Evolutionary conservation across 2,797 vertebrate species (phyloP), one percentile per base, ranked within the genome.

Genomic region (Sarcoramphus papa): DNA sequence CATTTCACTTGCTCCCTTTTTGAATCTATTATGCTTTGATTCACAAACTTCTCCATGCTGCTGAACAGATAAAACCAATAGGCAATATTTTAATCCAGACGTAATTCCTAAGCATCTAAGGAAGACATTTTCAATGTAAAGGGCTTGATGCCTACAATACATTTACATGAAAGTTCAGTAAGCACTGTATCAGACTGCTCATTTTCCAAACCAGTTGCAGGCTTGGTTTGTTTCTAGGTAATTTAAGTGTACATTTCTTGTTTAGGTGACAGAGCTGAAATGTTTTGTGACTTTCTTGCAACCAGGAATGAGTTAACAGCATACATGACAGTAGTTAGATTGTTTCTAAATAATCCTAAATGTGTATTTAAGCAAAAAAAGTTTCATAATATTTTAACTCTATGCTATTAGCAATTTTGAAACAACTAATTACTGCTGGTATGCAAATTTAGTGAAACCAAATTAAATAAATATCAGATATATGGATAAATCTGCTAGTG

Each of bases 401-500:
- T 74, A 48, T 77, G 28, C n/a, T 82, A 94, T 95, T 95, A 96
- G 64, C 81, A 96, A 95, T 96, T 97, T 92, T 75, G 87, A 93
- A 97, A 95, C 79, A 95, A 92, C 51, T 96, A 92, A 97, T 97
- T 97, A 97, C 16, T 85, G 41, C 48, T 92, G 25, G 50, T 90
- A 86, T 95, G 77, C 63, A 97, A 97, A 97, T 97, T 80, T 79
- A 76, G 64, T 95, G 85, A 94, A 97, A 92, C 33, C 24, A 6
- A 41, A 97, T 97, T 95, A 96, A 96, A 93, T 95, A 96, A 93
- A 93, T 96, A 96, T 96, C 73, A 56, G 45, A 93, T 95, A 88
- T 90, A 94, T 64, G 47, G 70, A 95, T 94, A 86, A 93, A 88
- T 59, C 69, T 88, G 60, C 78, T 87, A 73, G 70, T 21, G 30